Base-by-base conservation (phyloP, 1,140 invertebrate species). In the Thereuonema tuberculata region DNA sequence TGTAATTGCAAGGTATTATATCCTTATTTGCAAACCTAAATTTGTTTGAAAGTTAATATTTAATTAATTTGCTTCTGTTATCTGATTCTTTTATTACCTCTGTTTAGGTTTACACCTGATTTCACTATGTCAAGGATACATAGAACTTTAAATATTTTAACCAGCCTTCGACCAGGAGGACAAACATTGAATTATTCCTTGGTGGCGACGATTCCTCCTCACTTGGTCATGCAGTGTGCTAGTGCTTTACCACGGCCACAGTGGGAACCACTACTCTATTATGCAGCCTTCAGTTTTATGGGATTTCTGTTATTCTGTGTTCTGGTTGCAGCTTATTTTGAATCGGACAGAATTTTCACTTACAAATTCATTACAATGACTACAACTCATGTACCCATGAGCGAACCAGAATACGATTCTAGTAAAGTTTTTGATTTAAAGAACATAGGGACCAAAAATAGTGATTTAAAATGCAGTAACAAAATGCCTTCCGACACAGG, bases 121-220 rank as follows among this genome's bases (percentile, higher is more conserved):
- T 95, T 93, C 69, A 92, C 93, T 2, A 76, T 93, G 60, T 82
- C 88, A 0, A 80, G 84, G 60, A 81, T 93, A 25, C 78, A 84
- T 61, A 79, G 88, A 55, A 72, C 69, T 56, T 68, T 83, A 28
- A 74, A 76, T 59, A 73, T 82, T 61, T 72, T 75, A 61, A 79
- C 77, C 47, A 79, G 75, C 65, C 67, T 76, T 27, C 74, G 71
- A 5, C 46, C 76, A 82, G 27, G 73, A 75, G 63, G 76, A 80
- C 67, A 67, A 23, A 55, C 62, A 60, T 80, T 86, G 27, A 83
- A 86, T 66, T 93, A 85, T 69, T 79, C 82, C 12, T 72, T 97
- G 55, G 74, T 86, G 9, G 89, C 89, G 2, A 90, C 85, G 3
- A 73, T 96, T 53, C 90, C 93, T 0, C 74, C 81, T 0, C 79